These are phyloP conservation scores for Lithophane ornitopus DNA, from an alignment of 2,888 invertebrate species.

Conservation along the genomic window DNA sequence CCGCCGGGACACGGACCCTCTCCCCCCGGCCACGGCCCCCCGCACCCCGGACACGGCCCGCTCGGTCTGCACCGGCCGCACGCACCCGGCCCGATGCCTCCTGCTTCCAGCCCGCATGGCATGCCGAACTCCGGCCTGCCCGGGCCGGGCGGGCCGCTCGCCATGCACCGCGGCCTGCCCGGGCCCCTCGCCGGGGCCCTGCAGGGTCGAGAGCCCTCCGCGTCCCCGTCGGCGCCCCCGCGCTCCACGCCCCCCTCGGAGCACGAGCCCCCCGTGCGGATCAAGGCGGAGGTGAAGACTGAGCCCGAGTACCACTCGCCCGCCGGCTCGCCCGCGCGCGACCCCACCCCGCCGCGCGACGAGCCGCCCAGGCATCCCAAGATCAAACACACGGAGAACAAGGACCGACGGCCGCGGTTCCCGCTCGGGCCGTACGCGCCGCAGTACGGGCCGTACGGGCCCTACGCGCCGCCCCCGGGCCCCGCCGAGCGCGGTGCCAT, in stretches of 20 bases:
- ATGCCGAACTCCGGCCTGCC: slow-evolving; percentile 36
- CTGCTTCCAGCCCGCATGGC: slow-evolving; percentile 60
- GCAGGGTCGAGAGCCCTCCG: slow-evolving; percentile 50
- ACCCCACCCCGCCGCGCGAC: slow-evolving; percentile 73
- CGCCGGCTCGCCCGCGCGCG: slow-evolving; percentile 71
- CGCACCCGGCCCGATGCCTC: slow-evolving; percentile 58
- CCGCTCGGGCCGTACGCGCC: slow-evolving; percentile 89
- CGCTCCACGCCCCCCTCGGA: slow-evolving; percentile 59
- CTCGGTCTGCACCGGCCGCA: slow-evolving; percentile 56
- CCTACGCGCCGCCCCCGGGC: slow-evolving; percentile 80
- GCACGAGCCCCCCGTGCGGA: slow-evolving; percentile 77
- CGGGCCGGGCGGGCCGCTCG: slow-evolving; percentile 27
- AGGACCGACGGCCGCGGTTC: slow-evolving; percentile 83
- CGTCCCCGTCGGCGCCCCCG: slow-evolving; percentile 51
- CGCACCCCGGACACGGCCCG: slow-evolving; percentile 60
- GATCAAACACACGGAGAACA: slow-evolving; percentile 87
- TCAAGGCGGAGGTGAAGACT: slow-evolving; percentile 87
- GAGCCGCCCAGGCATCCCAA: slow-evolving; percentile 84
- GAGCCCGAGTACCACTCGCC: slow-evolving; percentile 87
- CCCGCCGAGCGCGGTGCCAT: slow-evolving; percentile 51
- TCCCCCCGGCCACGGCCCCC: slow-evolving; percentile 29
- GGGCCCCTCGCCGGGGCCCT: slow-evolving; percentile 41
- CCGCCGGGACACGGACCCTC: slow-evolving; percentile 46
- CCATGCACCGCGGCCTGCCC: slow-evolving; percentile 54
- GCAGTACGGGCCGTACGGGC: slow-evolving; percentile 86